Percentiles rank a stretch among this genome's conserved stretches.
These are phyloP conservation scores for Pterocles burchelli DNA, from an alignment of 2,113 vertebrate genomes.

Conservation along the genomic window DNA sequence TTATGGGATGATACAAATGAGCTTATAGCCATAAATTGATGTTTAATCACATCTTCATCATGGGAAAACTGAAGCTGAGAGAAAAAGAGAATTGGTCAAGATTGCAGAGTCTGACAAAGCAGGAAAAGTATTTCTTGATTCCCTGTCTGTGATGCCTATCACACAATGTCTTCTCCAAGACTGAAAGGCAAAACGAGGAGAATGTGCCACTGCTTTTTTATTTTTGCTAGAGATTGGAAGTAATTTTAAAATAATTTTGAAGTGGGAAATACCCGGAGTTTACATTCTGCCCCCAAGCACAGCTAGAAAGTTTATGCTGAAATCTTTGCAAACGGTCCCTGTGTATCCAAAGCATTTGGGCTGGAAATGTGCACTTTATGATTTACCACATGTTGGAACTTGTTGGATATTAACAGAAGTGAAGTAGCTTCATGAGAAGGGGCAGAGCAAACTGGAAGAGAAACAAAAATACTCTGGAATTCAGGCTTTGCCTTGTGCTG, in stretches of 20 bases:
- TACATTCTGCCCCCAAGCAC: background rate
- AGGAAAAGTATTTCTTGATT: background rate
- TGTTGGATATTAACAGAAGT: background rate
- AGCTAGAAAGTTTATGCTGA: background rate
- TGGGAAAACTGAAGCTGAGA: background rate
- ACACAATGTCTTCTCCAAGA: background rate
- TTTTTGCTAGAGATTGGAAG: background rate
- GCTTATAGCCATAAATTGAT: background rate
- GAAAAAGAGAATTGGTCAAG: background rate
- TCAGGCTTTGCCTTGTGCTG: background rate
- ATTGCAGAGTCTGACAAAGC: background rate
- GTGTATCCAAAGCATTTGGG: background rate
- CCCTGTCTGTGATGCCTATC: background rate
- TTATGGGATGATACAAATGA: background rate
- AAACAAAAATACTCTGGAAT: background rate
- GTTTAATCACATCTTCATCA: background rate
- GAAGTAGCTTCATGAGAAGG: background rate
- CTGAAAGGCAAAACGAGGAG: background rate
- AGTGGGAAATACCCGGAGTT: background rate
- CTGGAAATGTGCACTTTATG: background rate
- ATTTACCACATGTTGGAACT: background rate
- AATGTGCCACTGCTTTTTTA: background rate
- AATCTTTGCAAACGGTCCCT: background rate
- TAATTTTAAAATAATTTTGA: background rate
- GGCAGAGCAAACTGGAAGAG: background rate